Percentiles rank a stretch among this genome's conserved stretches.
Conservation (phyloP, 2,888 invertebrate genomes). For the Spisula solida region DNA sequence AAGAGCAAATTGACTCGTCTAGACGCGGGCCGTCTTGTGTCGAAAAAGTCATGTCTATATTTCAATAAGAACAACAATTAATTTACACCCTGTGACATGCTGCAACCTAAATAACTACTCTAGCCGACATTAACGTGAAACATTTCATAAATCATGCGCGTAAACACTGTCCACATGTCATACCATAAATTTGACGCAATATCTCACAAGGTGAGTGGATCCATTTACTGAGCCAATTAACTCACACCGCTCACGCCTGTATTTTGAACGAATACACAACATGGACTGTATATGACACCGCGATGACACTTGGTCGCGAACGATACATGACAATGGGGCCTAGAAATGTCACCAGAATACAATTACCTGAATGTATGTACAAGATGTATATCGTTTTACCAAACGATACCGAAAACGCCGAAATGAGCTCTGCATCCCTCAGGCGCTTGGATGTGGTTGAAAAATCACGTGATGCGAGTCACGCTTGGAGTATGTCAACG, state of each 20-base stretch:
- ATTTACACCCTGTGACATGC: slow-evolving; percentile 41
- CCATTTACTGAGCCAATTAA: slow-evolving; percentile 46
- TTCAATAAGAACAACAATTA: slow-evolving; percentile 41
- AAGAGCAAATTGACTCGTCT: slow-evolving; percentile 27
- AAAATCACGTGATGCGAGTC: slow-evolving; percentile 56
- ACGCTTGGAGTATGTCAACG: slow-evolving; percentile 51
- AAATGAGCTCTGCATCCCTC: slow-evolving; percentile 44
- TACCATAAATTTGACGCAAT: slow-evolving; percentile 56
- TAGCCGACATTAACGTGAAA: slow-evolving; percentile 44
- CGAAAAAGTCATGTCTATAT: slow-evolving; percentile 41
- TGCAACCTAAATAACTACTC: slow-evolving; percentile 32
- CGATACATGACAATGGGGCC: slow-evolving; percentile 51
- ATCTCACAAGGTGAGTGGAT: slow-evolving; percentile 38
- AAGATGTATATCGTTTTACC: slow-evolving; percentile 55
- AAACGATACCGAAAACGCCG: slow-evolving; percentile 33
- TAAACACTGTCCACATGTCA: slow-evolving; percentile 60
- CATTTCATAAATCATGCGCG: slow-evolving; percentile 58
- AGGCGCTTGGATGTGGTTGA: slow-evolving; percentile 55
- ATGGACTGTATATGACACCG: slow-evolving; percentile 49
- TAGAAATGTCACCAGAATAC: slow-evolving; percentile 52
- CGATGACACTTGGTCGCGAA: slow-evolving; percentile 55
- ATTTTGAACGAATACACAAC: slow-evolving; percentile 58
- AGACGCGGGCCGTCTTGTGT: slow-evolving; percentile 36
- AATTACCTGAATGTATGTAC: slow-evolving; percentile 54
- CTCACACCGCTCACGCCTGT: slow-evolving; percentile 27